phyloP scores from a whole-genome alignment of 2,113 vertebrate genomes.

The Pterophyllum scalare region DNA sequence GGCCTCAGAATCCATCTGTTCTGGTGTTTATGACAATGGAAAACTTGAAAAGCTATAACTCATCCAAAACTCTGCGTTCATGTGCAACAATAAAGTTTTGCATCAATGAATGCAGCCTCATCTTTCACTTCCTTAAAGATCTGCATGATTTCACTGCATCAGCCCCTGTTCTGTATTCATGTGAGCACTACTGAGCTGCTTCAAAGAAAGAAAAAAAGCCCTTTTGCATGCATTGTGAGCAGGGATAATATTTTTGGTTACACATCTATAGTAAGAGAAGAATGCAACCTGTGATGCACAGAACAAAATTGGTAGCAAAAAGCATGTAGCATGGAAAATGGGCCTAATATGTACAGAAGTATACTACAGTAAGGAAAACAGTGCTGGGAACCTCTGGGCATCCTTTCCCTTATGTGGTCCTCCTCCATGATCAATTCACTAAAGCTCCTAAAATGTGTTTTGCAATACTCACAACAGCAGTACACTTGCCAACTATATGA shows the following conservation, averaged over 20 bases:
- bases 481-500: not conserved
- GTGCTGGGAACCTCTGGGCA: not conserved
- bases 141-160: not conserved
- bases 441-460: not conserved
- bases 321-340: rapidly evolving
- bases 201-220: too few species aligned
- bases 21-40: not conserved
- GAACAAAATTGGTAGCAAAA: not conserved
- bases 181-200: rapidly evolving
- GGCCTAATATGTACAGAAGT: not conserved
- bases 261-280: not conserved
- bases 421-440: not conserved
- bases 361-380: too few species aligned
- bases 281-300: not conserved
- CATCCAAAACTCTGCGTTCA: not conserved
- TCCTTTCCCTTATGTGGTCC: not conserved
- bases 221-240: not conserved
- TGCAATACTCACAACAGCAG: not conserved
- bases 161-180: not conserved
- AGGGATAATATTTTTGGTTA: not conserved
- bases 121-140: not conserved
- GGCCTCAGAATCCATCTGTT: not conserved
- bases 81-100: not conserved
- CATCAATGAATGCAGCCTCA: not conserved
- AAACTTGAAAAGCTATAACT: not conserved